Conservation (phyloP, 2,888 invertebrate genomes). For the Priocnemis perturbator region DNA sequence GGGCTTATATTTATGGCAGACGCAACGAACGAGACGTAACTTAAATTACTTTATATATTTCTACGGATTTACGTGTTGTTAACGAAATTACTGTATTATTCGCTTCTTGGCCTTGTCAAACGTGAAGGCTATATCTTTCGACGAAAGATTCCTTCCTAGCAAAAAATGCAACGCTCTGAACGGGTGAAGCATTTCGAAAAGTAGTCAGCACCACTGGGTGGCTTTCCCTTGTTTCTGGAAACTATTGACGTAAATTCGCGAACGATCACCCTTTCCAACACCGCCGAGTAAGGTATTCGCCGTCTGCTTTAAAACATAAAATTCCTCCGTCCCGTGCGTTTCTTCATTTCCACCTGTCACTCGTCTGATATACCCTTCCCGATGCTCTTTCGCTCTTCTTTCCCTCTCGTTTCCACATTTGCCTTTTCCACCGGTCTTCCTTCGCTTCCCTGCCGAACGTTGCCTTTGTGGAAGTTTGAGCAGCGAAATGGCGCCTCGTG, state of each 20-base stretch:
- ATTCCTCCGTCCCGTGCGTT: conserved; percentile 7
- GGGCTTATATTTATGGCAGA: too few relatives aligned
- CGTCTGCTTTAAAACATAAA: conserved; percentile 30
- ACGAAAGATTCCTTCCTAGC: too few relatives aligned
- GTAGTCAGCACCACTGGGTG: not conserved
- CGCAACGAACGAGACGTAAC: too few relatives aligned
- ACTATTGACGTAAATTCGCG: conserved; percentile 20
- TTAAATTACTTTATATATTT: too few relatives aligned
- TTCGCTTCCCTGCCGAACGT: too few relatives aligned
- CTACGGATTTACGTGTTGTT: too few relatives aligned
- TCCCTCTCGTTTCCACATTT: not conserved
- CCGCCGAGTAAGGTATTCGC: conserved; percentile 15
- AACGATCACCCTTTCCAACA: conserved; percentile 5
- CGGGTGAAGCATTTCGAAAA: too few relatives aligned
- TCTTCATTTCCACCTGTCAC: conserved; percentile 7
- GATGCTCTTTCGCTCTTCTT: not conserved
- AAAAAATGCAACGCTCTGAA: too few relatives aligned
- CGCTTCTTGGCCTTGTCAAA: too few relatives aligned
- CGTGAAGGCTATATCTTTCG: too few relatives aligned
- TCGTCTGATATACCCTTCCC: conserved; percentile 10
- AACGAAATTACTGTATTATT: too few relatives aligned
- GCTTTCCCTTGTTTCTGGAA: conserved; percentile 22
- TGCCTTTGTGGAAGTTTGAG: conserved; percentile 9
- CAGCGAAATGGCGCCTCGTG: not conserved
- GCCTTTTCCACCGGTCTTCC: too few relatives aligned